Base-by-base conservation (phyloP, 1,140 invertebrate genomes). In the Bacillus rossius region DNA sequence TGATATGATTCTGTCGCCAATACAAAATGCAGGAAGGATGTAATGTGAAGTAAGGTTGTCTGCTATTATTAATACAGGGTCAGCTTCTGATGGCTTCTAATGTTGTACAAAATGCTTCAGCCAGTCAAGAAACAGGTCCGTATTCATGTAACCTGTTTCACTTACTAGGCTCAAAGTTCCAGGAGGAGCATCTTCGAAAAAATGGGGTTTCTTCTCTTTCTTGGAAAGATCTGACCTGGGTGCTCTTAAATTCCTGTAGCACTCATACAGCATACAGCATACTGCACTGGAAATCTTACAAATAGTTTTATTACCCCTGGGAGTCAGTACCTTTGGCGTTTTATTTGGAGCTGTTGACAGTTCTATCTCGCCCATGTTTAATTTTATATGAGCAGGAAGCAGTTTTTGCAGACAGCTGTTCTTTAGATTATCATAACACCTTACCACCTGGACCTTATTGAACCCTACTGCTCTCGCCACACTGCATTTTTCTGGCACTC, bases 371-470 rank as follows among this genome's bases (percentile, higher is more conserved):
- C n/a, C 43, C 17, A 19, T 19, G n/a, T 45, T 20, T 5, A 20
- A 45, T 45, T 7, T 45, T 13, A 5, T 19, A 13, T 45, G 17
- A 45, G 43, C 43, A 3, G 8, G 17, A 45, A 19, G n/a, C 17
- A 7, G 4, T 20, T 45, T 19, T 25, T 45, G n/a, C n/a, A 34
- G 4, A 10, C 29, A 34, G 29, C 29, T 7, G 10, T 34, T 10
- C 10, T 34, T 34, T 3, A 54, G 17, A 7, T 55, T 59, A 53
- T 50, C 14, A 38, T 65, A 61, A 2, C 66, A 57, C 37, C 65
- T 66, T n/a, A 57, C 67, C 47, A 61, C 57, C 61, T 67, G 64
- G 22, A 66, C 61, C 45, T 65, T 66, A 47, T 64, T 55, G 13
- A 66, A 17, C 17, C 38, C 54, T 14, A 65, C 48, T 26, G 40